Percentiles rank a stretch among this genome's conserved stretches.
These are phyloP conservation scores for Panurus biarmicus DNA, from an alignment of 2,113 vertebrate genomes.

Conservation along the genomic window DNA sequence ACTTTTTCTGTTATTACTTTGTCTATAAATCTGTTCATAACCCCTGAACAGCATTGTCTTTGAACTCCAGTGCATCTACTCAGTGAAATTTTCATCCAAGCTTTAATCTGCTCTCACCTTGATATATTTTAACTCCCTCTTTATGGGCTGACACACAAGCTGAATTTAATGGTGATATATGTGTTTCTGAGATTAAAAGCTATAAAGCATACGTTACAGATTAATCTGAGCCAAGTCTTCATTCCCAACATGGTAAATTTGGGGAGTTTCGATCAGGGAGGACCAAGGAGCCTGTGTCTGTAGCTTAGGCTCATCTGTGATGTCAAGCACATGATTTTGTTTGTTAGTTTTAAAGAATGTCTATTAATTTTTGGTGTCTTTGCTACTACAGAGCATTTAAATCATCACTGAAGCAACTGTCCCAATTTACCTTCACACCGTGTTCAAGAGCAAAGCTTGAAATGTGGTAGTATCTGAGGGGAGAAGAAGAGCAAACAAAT, in stretches of 20 bases:
- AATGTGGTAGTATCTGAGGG: not conserved
- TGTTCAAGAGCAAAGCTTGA: not conserved
- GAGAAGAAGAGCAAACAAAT: not conserved
- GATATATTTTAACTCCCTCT: not conserved
- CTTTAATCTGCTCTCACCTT: constrained; percentile 34
- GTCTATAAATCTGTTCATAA: not conserved
- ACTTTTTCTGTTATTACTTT: not conserved
- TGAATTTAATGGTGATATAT: constrained; percentile 32
- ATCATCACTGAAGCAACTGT: not conserved
- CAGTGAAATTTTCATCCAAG: not conserved
- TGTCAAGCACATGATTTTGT: not conserved
- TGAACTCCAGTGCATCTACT: not conserved
- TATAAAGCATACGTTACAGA: not conserved
- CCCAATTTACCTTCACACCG: not conserved
- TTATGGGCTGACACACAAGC: not conserved
- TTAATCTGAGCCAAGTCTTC: not conserved
- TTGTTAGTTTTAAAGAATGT: not conserved
- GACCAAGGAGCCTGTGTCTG: not conserved
- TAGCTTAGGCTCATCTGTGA: not conserved
- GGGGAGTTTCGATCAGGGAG: not conserved
- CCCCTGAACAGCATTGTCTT: not conserved
- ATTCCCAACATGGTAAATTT: not conserved
- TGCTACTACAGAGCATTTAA: not conserved
- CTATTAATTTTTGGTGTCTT: not conserved
- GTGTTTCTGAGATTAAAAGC: not conserved